Evolutionary conservation across 2,888 invertebrate species (phyloP), one percentile per base, ranked within the genome.

Genomic region (Cheilosia scutellata): DNA sequence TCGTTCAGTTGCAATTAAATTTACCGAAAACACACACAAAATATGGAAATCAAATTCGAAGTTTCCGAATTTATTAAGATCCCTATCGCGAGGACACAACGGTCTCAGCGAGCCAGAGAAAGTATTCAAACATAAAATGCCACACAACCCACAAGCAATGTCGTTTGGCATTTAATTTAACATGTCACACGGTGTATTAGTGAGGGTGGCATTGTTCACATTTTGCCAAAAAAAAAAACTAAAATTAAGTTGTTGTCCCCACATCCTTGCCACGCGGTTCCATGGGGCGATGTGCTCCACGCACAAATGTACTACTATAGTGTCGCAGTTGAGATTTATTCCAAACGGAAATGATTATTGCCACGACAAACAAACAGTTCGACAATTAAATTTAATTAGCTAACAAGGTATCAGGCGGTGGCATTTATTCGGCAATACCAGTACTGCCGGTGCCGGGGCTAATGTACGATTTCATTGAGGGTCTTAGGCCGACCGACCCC

Each of bases 341-440:
- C 86, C 77, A 72, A 86, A 77, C 76, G 86, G 86, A 86, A 86
- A 86, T 86, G 71, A 82, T 86, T 86, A 86, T 77, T 77, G 82
- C 82, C 86, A 86, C 86, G 76, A 82, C 58, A 77, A 82, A 66
- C 82, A 86, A 86, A 77, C 82, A 82, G 58, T 77, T 80, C 62
- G 76, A 77, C 82, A 86, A 62, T 86, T 82, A 82, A 82, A 86
- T 80, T 86, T 72, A 86, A 77, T 86, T 82, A 86, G 77, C 77
- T 82, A 77, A 77, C 82, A 62, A 82, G 57, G n/a, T 86, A 86
- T 86, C 71, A 79, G 44, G n/a, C 6, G 9, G 44, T 84, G 70
- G 55, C 5, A 40, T 80, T 86, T 66, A 66, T 74, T 63, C 51
- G 60, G 76, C 31, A 42, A 58, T 20, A 11, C 55, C 20, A 20